Conservation (phyloP, 2,888 invertebrate species). For the Caenorhabditis imperialis region DNA sequence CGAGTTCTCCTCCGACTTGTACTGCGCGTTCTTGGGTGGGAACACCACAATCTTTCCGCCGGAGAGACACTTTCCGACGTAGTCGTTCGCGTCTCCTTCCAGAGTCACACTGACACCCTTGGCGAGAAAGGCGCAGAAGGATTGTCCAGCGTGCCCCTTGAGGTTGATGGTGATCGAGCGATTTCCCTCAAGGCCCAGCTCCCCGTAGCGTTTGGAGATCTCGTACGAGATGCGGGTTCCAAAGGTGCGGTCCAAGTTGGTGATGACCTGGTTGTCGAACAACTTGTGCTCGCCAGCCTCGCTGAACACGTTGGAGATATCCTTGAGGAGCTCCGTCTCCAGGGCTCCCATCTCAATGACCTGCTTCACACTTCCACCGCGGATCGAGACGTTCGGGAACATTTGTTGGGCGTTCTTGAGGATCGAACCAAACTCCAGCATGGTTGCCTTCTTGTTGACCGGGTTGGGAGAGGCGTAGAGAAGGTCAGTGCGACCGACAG, state of each 20-base stretch:
- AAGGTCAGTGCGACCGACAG: conserved; percentile 84
- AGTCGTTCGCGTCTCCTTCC: conserved; percentile 98
- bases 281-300: conserved; percentile 78
- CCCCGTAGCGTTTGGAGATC: conserved; percentile 74
- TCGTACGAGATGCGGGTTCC: conserved; percentile 93
- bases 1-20: conserved; percentile 93
- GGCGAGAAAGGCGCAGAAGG: conserved; percentile 96
- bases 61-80: conserved; percentile 95
- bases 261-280: conserved; percentile 85
- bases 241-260: conserved; percentile 93
- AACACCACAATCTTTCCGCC: conserved; percentile 94
- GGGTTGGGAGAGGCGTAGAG: conserved; percentile 85
- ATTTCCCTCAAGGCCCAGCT: conserved; percentile 70
- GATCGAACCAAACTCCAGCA: conserved; percentile 88
- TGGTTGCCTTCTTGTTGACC: conserved; percentile 86
- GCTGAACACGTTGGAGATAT: conserved; percentile 69
- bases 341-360: conserved; percentile 68
- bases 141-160: conserved; percentile 96
- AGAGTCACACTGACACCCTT: conserved; percentile 90
- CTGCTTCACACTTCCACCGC: conserved; percentile 88
- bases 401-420: conserved; percentile 91
- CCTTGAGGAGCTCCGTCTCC: conserved; percentile 65
- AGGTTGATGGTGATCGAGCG: conserved; percentile 86
- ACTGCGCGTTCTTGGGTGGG: conserved; percentile 87
- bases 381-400: conserved; percentile 90